phyloP scores from a whole-genome alignment of 1,140 invertebrate genomes.

The Pemphigus obesinymphae region DNA sequence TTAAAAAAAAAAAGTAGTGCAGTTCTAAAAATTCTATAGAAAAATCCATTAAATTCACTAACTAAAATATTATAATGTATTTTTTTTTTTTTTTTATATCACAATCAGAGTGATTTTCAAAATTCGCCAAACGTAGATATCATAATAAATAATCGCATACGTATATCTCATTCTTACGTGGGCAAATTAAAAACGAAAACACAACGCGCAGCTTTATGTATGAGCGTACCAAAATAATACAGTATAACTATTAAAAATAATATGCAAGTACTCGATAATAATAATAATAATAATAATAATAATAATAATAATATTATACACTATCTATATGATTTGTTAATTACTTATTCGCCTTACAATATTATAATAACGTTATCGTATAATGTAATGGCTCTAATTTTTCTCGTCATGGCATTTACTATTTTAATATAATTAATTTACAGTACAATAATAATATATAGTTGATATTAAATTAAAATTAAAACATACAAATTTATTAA shows the following conservation, averaged over 20 bases:
- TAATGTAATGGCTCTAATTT: slow-evolving; percentile 6
- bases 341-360: background rate
- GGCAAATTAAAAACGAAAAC: slow-evolving; percentile 2
- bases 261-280: background rate
- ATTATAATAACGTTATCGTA: background rate
- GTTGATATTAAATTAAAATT: background rate
- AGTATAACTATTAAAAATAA: too few species aligned
- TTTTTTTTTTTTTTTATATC: too few species aligned
- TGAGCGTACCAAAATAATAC: background rate
- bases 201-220: slow-evolving; percentile 32
- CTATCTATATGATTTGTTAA: background rate
- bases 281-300: background rate
- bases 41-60: too few species aligned
- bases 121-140: background rate
- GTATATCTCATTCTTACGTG: background rate
- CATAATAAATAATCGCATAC: background rate
- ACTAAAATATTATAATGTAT: too few species aligned
- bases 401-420: slow-evolving; percentile 5
- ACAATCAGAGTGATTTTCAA: background rate
- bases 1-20: background rate
- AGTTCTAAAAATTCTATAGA: too few species aligned
- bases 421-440: background rate
- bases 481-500: too few species aligned
- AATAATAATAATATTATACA: background rate
- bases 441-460: background rate